A percentile compares a stretch with the other conserved stretches of the same genome.
Conservation (phyloP, 2,113 vertebrate genomes). For the Syngnathus scovelli region DNA sequence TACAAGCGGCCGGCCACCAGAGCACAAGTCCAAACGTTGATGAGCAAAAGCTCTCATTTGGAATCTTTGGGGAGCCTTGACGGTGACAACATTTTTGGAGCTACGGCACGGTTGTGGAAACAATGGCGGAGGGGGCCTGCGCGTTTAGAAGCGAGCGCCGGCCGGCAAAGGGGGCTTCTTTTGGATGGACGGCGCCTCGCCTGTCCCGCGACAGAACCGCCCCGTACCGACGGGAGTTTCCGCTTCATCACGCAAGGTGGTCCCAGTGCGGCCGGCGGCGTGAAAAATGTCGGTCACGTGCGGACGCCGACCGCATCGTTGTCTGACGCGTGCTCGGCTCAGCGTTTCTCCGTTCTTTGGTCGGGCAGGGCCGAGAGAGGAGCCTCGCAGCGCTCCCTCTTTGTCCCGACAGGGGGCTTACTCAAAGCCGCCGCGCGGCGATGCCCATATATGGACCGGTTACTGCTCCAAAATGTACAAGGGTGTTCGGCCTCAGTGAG, state of each 20-base stretch:
- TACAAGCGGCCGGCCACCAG: not conserved
- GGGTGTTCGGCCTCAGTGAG: too few species aligned
- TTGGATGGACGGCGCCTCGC: too few species aligned
- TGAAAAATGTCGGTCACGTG: too few species aligned
- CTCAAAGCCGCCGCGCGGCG: slow-evolving; percentile 24
- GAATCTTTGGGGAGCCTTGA: too few species aligned
- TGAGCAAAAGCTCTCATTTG: too few species aligned
- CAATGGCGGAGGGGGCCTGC: slow-evolving; percentile 55
- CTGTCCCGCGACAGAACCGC: too few species aligned
- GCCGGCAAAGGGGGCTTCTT: slow-evolving; percentile 31
- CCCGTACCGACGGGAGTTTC: too few species aligned
- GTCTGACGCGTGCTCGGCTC: not conserved
- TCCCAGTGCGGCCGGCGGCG: too few species aligned
- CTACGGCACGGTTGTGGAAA: slow-evolving; percentile 46
- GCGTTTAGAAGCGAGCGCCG: slow-evolving; percentile 50
- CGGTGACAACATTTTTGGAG: not conserved
- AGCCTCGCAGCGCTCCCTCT: slow-evolving; percentile 24
- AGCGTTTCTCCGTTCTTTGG: too few species aligned
- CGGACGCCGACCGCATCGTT: not conserved
- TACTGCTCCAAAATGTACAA: too few species aligned
- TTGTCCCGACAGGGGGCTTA: slow-evolving; percentile 22
- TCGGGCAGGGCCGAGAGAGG: not conserved
- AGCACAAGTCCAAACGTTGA: too few species aligned
- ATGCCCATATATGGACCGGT: slow-evolving; percentile 56
- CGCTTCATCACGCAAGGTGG: too few species aligned